phyloP scores from a whole-genome alignment of 2,113 vertebrate genomes.

The Rhinopomastus cyanomelas region DNA sequence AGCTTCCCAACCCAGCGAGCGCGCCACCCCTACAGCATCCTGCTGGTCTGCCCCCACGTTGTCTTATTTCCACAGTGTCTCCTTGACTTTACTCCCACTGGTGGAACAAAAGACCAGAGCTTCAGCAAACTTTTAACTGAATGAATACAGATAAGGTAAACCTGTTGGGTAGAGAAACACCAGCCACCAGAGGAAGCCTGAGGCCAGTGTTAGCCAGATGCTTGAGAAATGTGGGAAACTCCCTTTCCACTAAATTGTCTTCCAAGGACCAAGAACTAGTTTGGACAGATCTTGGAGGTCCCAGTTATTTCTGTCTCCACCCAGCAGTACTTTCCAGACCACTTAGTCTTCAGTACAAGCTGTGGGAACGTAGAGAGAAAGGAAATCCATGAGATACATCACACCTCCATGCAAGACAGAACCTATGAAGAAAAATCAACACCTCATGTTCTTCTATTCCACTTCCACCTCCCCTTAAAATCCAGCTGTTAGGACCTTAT shows the following conservation, averaged over 20 bases:
- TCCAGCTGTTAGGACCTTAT: not conserved
- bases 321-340: not conserved
- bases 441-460: not conserved
- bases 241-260: conserved; percentile 40
- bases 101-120: not conserved
- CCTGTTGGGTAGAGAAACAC: not conserved
- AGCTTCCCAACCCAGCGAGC: not conserved
- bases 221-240: conserved; percentile 7
- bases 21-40: not conserved
- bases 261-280: conserved; percentile 37
- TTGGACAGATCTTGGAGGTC: not conserved
- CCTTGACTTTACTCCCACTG: not conserved
- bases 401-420: not conserved
- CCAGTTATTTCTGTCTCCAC: not conserved
- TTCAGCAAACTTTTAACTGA: not conserved
- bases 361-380: not conserved
- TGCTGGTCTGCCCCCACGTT: not conserved
- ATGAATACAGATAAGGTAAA: not conserved
- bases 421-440: not conserved
- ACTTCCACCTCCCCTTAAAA: not conserved
- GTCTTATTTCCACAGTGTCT: not conserved
- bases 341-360: not conserved
- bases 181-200: conserved; percentile 16
- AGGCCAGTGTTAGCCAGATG: conserved; percentile 31
- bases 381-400: not conserved